These are phyloP conservation scores for Bedellia somnulentella DNA, from an alignment of 2,888 invertebrate genomes.

Conservation along the genomic window DNA sequence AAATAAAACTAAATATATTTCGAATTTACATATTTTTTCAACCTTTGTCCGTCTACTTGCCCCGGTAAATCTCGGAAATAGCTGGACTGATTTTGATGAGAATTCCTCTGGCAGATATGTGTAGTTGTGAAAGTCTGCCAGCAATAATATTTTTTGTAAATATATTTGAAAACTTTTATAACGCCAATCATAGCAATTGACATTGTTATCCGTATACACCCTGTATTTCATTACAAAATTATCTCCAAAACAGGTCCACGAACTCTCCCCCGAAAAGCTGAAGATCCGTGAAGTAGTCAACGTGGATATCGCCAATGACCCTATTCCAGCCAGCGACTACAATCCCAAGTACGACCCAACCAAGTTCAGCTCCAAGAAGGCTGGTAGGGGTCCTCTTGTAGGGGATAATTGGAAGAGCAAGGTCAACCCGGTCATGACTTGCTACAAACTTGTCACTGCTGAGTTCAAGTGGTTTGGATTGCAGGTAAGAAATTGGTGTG, in stretches of 20 bases:
- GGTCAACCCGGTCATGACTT: slow-evolving; percentile 91
- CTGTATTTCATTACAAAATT: no score
- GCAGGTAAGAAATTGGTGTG: slow-evolving; percentile 65
- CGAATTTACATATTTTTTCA: no score
- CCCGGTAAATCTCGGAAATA: no score
- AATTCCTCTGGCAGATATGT: no score
- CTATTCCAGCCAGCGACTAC: slow-evolving; percentile 78
- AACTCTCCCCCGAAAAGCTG: slow-evolving; percentile 85
- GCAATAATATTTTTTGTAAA: no score
- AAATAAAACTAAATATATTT: no score
- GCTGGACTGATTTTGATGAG: no score
- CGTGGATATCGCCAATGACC: slow-evolving; percentile 96
- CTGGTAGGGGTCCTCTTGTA: slow-evolving; percentile 88
- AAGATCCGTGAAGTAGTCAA: slow-evolving; percentile 84
- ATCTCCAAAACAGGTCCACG: slow-evolving; percentile 94
- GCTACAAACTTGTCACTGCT: slow-evolving; percentile 95
- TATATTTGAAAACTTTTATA: no score
- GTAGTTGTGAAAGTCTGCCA: no score
- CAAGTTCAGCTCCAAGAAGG: slow-evolving; percentile 88
- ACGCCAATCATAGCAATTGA: no score
- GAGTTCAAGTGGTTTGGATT: slow-evolving; percentile 99
- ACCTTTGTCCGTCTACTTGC: no score
- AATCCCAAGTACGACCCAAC: slow-evolving; percentile 68
- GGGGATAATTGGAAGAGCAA: slow-evolving; percentile 78
- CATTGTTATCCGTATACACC: no score